Evolutionary conservation across 2,888 invertebrate genomes (phyloP), one percentile per base, ranked within the genome.

Genomic region (Lepetodrilus schrolli): DNA sequence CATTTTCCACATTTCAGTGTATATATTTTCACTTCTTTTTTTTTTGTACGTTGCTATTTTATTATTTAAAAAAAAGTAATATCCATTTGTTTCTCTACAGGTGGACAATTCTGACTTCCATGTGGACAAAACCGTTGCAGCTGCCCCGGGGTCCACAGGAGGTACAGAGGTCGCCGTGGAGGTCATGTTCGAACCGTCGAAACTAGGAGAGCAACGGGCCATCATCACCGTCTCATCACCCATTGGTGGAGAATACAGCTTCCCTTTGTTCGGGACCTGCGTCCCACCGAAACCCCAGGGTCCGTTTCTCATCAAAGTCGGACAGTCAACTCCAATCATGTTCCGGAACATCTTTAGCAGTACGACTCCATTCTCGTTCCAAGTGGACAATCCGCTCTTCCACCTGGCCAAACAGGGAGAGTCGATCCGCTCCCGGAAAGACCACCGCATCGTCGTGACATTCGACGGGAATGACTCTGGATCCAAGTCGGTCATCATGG

Each of bases 221-320:
- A 84, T 82, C 51, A 79, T 91, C 66, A 85, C 83, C 0, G 82
- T 90, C 17, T 81, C 83, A 71, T 90, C 90, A 10, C 80, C 83
- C 10, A 66, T 82, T 8, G 90, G 90, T 23, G 91, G 91, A 21
- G 90, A 90, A 72, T 91, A 91, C 80, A 75, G 78, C 3, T 89
- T 91, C 86, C 92, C 92, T 5, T 80, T 92, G 73, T 88, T 90
- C 76, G 92, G 92, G 36, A 90, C 89, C 23, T 91, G 92, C 79
- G 82, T 86, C 20, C 80, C 86, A n/a, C 92, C 92, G 7, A 92
- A 91, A 81, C 92, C 92, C 10, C 92, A 92, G 85, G 92, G 92
- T 26, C 92, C 92, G 0, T 91, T 89, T 79, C 83, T 84, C 4
- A 84, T 92, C 26, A 91, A 89, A 78, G 85, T 90, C 7, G 91